Evolutionary conservation across 2,888 invertebrate genomes (phyloP), one percentile per base, ranked within the genome.

Genomic region (Tiliacea aurago): DNA sequence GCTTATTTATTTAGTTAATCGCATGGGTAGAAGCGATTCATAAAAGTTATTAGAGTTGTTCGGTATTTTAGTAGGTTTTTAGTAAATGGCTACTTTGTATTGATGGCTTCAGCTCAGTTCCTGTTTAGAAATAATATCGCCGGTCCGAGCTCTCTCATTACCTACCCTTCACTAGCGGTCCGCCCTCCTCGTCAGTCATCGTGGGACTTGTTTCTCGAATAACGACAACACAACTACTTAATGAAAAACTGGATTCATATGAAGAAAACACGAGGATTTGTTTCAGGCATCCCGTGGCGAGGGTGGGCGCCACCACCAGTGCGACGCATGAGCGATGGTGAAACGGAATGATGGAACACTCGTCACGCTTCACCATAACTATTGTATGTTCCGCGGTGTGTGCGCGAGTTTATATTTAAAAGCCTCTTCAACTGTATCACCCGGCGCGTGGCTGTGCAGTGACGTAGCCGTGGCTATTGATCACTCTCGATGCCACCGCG

Each of bases 1-100:
- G 37, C 58, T 63, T 59, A 59, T 66, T 70, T 80, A 58, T 80
- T 69, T 74, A 49, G 33, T 66, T 49, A 63, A 63, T 56, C 55
- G 23, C 23, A 37, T 67, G 53, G 5, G 20, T 43, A 43, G n/a
- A 53, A 53, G 20, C 58, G n/a, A 51, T 43, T 33, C 53, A 47
- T 41, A 53, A 33, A 70, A 55, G 28, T 62, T 41, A 47, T 37
- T 37, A 56, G n/a, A 47, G n/a, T 28, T 33, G 28, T 64, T 70
- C 18, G n/a, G n/a, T n/a, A n/a, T n/a, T n/a, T n/a, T n/a, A n/a
- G n/a, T n/a, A n/a, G n/a, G n/a, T n/a, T n/a, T n/a, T n/a, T n/a
- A n/a, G n/a, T n/a, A n/a, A n/a, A n/a, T n/a, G n/a, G n/a, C n/a
- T n/a, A n/a, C n/a, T n/a, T n/a, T n/a, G n/a, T 13, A 20, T 15